Evolutionary conservation across 2,113 vertebrate genomes (phyloP).

Genomic region (Nothobranchius furzeri): DNA sequence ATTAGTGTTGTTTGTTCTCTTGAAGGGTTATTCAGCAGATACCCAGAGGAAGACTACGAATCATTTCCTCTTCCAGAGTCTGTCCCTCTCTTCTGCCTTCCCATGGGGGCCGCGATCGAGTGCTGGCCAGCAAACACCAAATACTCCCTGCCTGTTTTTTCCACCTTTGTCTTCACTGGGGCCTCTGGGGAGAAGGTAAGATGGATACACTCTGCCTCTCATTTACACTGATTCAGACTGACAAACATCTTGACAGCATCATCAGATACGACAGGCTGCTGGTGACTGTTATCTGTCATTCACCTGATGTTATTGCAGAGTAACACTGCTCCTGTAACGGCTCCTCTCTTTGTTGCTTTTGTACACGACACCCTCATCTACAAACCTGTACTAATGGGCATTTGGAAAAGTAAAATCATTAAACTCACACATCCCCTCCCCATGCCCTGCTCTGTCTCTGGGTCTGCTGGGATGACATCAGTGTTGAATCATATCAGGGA

Average conservation of each 20-base stretch:
- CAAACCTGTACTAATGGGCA: no score
- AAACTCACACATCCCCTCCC: no score
- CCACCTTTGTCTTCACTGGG: slow-evolving; percentile 96
- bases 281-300: slow-evolving; percentile 24
- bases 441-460: no score
- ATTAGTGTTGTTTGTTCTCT: slow-evolving; percentile 30
- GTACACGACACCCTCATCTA: no score
- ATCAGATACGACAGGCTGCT: not conserved
- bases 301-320: slow-evolving; percentile 34
- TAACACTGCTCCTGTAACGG: no score
- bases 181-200: slow-evolving; percentile 96
- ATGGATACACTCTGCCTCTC: not conserved
- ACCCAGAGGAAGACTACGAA: slow-evolving; percentile 95
- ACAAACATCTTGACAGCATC: slow-evolving; percentile 8
- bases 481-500: slow-evolving; percentile 26
- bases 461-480: slow-evolving; percentile 5
- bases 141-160: slow-evolving; percentile 96
- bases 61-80: slow-evolving; percentile 97
- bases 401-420: no score
- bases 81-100: slow-evolving; percentile 97
- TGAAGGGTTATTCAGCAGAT: slow-evolving; percentile 93
- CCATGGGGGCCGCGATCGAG: slow-evolving; percentile 97
- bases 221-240: slow-evolving; percentile 1
- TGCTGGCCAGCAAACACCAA: slow-evolving; percentile 94
- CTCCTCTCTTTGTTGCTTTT: no score